Evolutionary conservation across 37 sponge, comb jelly and placozoan species (phyloP).

Genomic region (Beroe forskalii): DNA sequence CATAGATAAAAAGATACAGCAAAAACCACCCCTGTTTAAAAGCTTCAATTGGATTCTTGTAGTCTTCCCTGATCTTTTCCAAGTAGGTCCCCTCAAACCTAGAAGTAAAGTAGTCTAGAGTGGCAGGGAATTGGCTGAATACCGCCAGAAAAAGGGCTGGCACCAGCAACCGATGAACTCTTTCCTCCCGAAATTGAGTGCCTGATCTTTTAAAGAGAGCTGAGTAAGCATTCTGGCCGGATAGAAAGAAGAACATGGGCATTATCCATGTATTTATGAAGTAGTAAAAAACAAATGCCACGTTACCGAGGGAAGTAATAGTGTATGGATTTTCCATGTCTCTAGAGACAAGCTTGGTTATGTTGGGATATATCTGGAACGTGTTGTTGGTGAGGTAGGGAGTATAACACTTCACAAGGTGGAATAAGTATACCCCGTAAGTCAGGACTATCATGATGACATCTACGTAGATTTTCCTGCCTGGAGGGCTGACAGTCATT

Average conservation of each 20-base stretch:
- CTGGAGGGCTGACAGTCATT: neutral
- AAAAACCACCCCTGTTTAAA: neutral
- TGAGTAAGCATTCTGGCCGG: constrained; percentile 8
- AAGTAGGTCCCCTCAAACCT: neutral
- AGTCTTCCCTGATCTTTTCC: neutral
- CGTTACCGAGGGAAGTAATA: neutral
- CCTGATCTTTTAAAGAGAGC: neutral
- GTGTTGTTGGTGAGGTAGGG: neutral
- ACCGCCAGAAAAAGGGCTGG: neutral
- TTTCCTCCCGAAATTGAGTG: neutral
- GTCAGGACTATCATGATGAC: constrained; percentile 29
- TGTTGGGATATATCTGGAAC: neutral
- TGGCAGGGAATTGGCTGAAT: neutral
- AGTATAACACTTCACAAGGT: neutral
- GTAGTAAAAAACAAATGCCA: neutral
- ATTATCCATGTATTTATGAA: neutral
- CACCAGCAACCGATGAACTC: neutral
- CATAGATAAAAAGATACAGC: neutral
- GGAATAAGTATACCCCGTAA: neutral
- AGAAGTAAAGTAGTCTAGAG: neutral
- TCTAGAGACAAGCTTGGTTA: neutral
- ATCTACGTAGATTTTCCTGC: neutral
- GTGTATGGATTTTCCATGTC: neutral
- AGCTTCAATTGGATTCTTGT: neutral
- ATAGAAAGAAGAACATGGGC: neutral